phyloP scores from a whole-genome alignment of 2,113 vertebrate species.

The Beaufortia kweichowensis region DNA sequence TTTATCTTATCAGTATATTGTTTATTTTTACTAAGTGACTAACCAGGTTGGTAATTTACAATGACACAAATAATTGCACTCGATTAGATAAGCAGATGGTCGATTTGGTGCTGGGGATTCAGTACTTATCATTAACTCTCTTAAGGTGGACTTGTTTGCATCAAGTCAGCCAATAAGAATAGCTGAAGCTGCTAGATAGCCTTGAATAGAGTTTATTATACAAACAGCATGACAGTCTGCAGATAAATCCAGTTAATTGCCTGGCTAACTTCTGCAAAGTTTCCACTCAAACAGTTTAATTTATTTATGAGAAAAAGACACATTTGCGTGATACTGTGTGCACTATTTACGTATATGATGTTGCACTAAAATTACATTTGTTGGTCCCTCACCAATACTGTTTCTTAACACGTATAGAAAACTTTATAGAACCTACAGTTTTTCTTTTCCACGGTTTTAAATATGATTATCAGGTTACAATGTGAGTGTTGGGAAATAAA shows the following conservation, averaged over 20 bases:
- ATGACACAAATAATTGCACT: constrained; percentile 75
- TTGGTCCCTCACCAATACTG: no score
- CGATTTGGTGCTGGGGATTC: constrained; percentile 58
- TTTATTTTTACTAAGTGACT: constrained; percentile 67
- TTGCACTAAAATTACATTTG: no score
- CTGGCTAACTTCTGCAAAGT: background rate
- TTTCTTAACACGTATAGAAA: background rate
- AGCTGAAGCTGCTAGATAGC: constrained; percentile 1
- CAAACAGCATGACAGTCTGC: background rate
- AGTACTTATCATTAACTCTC: constrained; percentile 65
- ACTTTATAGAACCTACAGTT: background rate
- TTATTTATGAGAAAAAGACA: background rate
- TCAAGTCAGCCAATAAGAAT: background rate
- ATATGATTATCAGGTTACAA: background rate
- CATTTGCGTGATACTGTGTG: background rate
- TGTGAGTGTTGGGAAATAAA: background rate
- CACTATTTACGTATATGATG: no score
- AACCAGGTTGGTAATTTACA: constrained; percentile 70
- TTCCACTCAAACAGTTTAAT: background rate
- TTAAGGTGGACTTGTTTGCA: constrained; percentile 36
- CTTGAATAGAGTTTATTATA: background rate
- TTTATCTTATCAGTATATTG: constrained; percentile 63
- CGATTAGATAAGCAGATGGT: constrained; percentile 78
- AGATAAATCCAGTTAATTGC: constrained; percentile 42
- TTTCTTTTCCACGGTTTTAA: constrained; percentile 1